A percentile compares a stretch with the other conserved stretches of the same genome.
Evolutionary conservation across 2,888 invertebrate genomes (phyloP).

Genomic region (Coleophora flavipennella): DNA sequence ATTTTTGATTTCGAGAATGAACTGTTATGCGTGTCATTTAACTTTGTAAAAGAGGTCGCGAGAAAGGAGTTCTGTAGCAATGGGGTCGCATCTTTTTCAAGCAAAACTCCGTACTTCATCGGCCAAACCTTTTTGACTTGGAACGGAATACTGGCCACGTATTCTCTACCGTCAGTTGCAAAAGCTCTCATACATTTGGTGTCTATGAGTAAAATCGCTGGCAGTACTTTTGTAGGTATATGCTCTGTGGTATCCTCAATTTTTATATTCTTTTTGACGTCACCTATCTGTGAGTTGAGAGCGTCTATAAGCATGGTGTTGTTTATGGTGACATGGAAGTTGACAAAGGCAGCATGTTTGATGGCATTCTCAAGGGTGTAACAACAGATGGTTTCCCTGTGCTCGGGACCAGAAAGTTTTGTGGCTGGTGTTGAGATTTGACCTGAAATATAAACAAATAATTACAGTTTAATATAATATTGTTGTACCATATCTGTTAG

Average conservation of each 20-base stretch:
- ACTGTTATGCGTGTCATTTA: slow-evolving; percentile 55
- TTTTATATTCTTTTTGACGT: slow-evolving; percentile 61
- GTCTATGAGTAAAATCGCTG: slow-evolving; percentile 82
- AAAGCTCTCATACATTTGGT: slow-evolving; percentile 83
- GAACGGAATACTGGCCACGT: slow-evolving; percentile 83
- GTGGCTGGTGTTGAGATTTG: slow-evolving; percentile 65
- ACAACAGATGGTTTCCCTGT: slow-evolving; percentile 75
- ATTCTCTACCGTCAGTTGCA: slow-evolving; percentile 86
- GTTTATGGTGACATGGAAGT: slow-evolving; percentile 62
- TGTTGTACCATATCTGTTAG: too few species aligned
- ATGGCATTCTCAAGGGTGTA: slow-evolving; percentile 89
- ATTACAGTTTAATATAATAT: too few species aligned
- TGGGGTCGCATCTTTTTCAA: slow-evolving; percentile 78
- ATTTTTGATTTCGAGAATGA: slow-evolving; percentile 42
- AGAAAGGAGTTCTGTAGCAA: slow-evolving; percentile 41
- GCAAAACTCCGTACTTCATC: slow-evolving; percentile 86
- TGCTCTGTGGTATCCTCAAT: slow-evolving; percentile 65
- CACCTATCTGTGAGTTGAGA: slow-evolving; percentile 60
- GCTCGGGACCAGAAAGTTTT: slow-evolving; percentile 62
- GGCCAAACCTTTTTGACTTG: slow-evolving; percentile 88
- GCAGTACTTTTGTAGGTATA: slow-evolving; percentile 66
- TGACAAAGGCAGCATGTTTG: slow-evolving; percentile 85
- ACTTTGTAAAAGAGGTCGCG: slow-evolving; percentile 42
- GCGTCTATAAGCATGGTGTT: slow-evolving; percentile 71
- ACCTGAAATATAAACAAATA: too few species aligned